phyloP scores from a whole-genome alignment of 2,888 invertebrate species.

The Eristalis tenax region DNA sequence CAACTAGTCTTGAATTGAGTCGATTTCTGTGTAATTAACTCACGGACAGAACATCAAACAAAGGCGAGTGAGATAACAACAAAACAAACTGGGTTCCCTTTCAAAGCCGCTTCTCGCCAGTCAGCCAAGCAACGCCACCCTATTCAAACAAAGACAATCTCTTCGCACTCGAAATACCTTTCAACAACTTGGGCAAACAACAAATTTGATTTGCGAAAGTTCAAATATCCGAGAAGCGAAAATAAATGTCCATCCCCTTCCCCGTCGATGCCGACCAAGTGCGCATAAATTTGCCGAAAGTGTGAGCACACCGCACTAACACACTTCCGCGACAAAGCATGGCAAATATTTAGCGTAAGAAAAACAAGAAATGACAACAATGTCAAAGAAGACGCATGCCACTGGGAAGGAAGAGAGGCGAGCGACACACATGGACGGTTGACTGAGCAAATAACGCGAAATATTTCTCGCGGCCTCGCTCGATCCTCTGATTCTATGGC shows the following conservation, averaged over 20 bases:
- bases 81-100: neutral
- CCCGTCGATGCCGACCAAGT: neutral
- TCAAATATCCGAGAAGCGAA: slow-evolving; percentile 3
- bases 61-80: neutral
- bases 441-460: neutral
- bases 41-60: neutral
- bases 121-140: neutral
- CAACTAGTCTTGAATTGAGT: neutral
- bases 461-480: neutral
- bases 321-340: neutral
- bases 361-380: neutral
- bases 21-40: neutral
- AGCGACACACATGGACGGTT: neutral
- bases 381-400: neutral
- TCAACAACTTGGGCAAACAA: neutral
- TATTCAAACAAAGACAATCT: neutral
- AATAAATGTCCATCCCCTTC: neutral
- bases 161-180: neutral
- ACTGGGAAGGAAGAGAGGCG: neutral
- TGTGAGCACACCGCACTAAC: neutral
- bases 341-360: neutral
- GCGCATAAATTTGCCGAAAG: neutral
- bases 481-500: neutral
- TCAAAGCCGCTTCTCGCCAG: neutral
- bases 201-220: slow-evolving; percentile 10